Base-by-base conservation (phyloP, 2,797 vertebrate genomes). In the Betta splendens region DNA sequence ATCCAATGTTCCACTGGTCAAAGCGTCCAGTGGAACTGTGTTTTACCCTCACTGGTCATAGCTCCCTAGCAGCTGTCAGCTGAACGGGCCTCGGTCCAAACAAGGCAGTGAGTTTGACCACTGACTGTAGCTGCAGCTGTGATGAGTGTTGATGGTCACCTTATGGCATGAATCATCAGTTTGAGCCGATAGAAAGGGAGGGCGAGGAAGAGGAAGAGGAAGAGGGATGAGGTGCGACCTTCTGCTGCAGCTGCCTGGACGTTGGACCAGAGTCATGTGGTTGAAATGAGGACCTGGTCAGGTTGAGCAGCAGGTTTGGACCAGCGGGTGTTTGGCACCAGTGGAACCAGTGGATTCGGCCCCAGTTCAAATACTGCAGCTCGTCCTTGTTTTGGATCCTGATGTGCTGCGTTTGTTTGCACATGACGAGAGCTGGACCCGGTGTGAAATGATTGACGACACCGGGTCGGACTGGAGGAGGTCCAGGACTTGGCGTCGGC, bases 1-100 rank as follows among this genome's bases (percentile, higher is more conserved):
- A 68, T 82, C 82, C 81, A 37, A 77, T 75, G 77, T 86, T 85
- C 84, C 79, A 45, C 53, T 51, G 67, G 43, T 76, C 75, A 53
- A 21, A 44, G 1, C 7, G 12, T 49, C 70, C 70, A 35, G 26
- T 29, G 1, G 25, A 5, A 71, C 69, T 64, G 72, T 56, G n/a
- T 82, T 69, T 77, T 49, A 74, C 73, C 59, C 72, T 56, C n/a
- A 1, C 7, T 49, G 56, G 21, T 48, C 75, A 66, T 36, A 26
- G 32, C 37, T 51, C 22, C 72, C 60, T 2, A 57, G 69, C 80
- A 85, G 81, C 83, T 85, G 83, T 75, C 80, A 82, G 80, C 77
- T 80, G 77, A 54, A 33, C 40, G 15, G 28, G 10, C 46, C 17
- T 10, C 10, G 54, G 16, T 72, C 60, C 28, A 7, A 59, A 29